Evolutionary conservation across 2,888 invertebrate species (phyloP), one percentile per base, ranked within the genome.

Genomic region (Cryptocephalus primarius): DNA sequence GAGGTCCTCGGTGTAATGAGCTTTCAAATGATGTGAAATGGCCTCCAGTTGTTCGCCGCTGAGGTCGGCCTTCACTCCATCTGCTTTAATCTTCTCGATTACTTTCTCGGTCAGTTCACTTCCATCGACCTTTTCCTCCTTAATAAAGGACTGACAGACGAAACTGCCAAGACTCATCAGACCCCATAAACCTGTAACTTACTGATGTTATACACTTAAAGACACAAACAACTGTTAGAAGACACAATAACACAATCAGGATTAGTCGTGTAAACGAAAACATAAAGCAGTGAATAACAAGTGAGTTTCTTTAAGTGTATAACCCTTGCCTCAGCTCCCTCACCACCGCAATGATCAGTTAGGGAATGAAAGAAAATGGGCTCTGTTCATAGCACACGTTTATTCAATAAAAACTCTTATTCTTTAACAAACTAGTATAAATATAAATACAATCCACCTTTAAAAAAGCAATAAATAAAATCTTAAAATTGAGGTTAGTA

Each of bases 121-220:
- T n/a, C n/a, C n/a, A n/a, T 22, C 22, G 22, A 22, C 22, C 22
- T 2, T 22, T 22, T 22, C 22, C 22, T 22, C 22, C 22, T 22
- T 22, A 22, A 22, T 6, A 22, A 4, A 22, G 22, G 22, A 22
- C 22, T 6, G 22, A 22, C 22, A 22, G 22, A 22, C 22, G 8
- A 44, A 52, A 43, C 71, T 51, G 9, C 62, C 60, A 32, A 64
- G 43, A 44, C 59, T 58, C 14, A 62, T 61, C 39, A 66, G 53
- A 43, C 66, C 55, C 63, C 65, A 69, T 60, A 64, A 63, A 54
- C 68, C 70, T 70, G 65, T 49, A 69, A 68, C 54, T 55, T 46
- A 55, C 53, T 44, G 32, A 42, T 44, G 48, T 48, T 48, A 52
- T 47, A 54, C 53, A 57, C 56, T 60, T 59, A 54, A 59, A 56